phyloP scores from a whole-genome alignment of 2,888 invertebrate species.

The Neocrepidodera transversa region DNA sequence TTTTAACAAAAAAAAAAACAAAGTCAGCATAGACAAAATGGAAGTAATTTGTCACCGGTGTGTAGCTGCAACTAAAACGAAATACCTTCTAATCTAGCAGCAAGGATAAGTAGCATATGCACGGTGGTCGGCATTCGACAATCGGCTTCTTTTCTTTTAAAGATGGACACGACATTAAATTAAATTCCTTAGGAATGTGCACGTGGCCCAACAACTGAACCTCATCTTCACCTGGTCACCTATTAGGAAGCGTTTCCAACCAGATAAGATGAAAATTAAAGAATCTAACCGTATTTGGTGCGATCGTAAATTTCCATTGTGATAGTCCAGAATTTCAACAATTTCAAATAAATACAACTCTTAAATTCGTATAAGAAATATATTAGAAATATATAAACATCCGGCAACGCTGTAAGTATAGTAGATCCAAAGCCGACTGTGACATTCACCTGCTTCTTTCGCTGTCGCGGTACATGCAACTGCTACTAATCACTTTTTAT shows the following conservation, averaged over 20 bases:
- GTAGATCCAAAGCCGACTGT: conserved; percentile 25
- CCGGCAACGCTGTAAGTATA: too few species aligned
- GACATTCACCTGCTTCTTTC: conserved; percentile 42
- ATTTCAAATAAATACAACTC: too few species aligned
- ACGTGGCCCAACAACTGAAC: conserved; percentile 38
- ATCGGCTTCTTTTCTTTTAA: conserved; percentile 29
- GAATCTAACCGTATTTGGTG: conserved; percentile 6
- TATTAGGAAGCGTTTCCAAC: conserved; percentile 28
- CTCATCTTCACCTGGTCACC: conserved; percentile 40
- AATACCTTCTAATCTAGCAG: conserved; percentile 23
- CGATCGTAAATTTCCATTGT: conserved; percentile 7
- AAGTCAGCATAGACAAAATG: too few species aligned
- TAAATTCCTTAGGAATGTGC: conserved; percentile 38
- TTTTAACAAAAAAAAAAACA: too few species aligned
- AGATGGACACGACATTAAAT: conserved; percentile 36
- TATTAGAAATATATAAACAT: too few species aligned
- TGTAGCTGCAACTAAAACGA: not conserved
- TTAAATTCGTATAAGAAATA: too few species aligned
- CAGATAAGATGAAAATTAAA: conserved; percentile 26
- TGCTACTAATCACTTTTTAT: conserved; percentile 48
- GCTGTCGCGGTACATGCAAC: conserved; percentile 23
- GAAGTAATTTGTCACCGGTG: too few species aligned
- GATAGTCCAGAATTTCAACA: not conserved
- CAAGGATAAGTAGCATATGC: conserved; percentile 22
- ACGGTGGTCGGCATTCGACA: conserved; percentile 31